Conservation (phyloP, 2,888 invertebrate genomes). For the Meloe dianella region DNA sequence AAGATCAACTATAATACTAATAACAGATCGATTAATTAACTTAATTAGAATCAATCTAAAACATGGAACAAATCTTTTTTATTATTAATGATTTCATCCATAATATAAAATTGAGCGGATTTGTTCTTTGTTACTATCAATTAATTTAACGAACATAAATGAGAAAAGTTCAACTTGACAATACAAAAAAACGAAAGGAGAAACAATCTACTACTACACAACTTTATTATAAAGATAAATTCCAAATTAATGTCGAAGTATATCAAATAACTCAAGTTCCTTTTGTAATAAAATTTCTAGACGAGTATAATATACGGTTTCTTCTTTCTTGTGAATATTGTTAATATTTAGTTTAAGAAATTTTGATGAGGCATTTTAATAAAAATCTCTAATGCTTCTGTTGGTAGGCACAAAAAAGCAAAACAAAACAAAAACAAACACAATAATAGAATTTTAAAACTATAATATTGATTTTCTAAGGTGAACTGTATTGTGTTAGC, state of each 20-base stretch:
- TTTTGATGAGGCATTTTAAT: too few relatives aligned
- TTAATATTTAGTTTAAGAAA: not conserved
- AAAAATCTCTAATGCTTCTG: too few relatives aligned
- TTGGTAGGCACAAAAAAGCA: too few relatives aligned
- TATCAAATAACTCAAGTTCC: not conserved
- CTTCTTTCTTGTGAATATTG: not conserved
- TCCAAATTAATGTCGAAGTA: not conserved
- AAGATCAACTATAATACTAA: not conserved
- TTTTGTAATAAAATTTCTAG: not conserved
- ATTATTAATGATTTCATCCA: not conserved
- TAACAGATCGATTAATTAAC: not conserved
- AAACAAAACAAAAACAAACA: too few relatives aligned
- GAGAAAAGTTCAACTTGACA: not conserved
- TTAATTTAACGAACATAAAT: not conserved
- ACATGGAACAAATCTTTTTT: not conserved
- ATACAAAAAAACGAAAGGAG: too few relatives aligned
- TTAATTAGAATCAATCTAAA: not conserved
- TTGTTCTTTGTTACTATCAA: not conserved
- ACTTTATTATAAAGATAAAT: conserved; percentile 4
- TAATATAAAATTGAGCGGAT: too few relatives aligned
- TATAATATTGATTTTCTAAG: too few relatives aligned
- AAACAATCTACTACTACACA: not conserved
- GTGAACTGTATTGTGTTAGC: too few relatives aligned
- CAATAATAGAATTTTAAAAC: too few relatives aligned
- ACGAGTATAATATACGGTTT: not conserved